Conservation (phyloP, 2,113 vertebrate species). For the Circaetus gallicus region DNA sequence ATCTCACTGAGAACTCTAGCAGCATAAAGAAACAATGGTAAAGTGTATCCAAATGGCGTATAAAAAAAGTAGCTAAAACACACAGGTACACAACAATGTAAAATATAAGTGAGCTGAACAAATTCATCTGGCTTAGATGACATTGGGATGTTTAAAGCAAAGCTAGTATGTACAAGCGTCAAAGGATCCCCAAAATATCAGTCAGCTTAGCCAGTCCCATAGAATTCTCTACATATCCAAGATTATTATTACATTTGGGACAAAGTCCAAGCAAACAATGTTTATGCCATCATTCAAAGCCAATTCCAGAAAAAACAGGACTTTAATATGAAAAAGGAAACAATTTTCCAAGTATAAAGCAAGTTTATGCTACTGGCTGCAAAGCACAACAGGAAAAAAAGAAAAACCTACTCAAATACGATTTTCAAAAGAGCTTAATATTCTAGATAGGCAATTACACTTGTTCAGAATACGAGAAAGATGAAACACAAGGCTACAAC, state of each 20-base stretch:
- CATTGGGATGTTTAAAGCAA: background rate
- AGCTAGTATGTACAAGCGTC: background rate
- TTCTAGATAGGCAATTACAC: background rate
- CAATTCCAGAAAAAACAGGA: background rate
- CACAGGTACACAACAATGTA: background rate
- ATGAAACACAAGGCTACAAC: background rate
- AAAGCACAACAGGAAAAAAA: background rate
- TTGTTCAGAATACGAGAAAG: background rate
- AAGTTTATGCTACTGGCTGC: background rate
- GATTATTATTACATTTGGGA: background rate
- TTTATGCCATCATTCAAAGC: background rate
- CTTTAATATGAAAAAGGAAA: background rate
- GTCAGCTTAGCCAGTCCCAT: background rate
- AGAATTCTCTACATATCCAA: background rate
- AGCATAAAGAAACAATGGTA: background rate
- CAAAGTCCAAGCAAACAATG: background rate
- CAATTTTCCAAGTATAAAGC: background rate
- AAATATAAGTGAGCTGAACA: background rate
- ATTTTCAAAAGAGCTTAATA: background rate
- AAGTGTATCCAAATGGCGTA: background rate
- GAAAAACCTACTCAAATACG: background rate
- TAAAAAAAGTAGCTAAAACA: background rate
- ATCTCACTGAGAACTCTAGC: background rate
- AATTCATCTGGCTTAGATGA: background rate
- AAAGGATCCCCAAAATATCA: background rate